Evolutionary conservation across 2,888 invertebrate species (phyloP).

Genomic region (Anaspis maculata): DNA sequence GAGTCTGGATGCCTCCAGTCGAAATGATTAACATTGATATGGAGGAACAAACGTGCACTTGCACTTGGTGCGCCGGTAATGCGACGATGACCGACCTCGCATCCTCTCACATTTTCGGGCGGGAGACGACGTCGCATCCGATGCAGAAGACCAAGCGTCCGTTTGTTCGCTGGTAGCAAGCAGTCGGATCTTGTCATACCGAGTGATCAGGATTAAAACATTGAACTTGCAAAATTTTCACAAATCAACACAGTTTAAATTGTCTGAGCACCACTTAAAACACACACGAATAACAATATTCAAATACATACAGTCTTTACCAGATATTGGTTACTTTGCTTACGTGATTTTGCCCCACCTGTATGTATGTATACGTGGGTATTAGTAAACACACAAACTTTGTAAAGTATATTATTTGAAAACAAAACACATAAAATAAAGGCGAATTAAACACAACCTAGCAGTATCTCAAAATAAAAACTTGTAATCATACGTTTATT

Average conservation of each 20-base stretch:
- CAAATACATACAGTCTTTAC: constrained; percentile 45
- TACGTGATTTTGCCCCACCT: constrained; percentile 46
- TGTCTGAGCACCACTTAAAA: constrained; percentile 44
- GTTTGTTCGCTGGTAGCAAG: constrained; percentile 31
- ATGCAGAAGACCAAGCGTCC: constrained; percentile 9
- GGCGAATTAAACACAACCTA: constrained; percentile 38
- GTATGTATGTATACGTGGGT: constrained; percentile 45
- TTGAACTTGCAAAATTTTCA: constrained; percentile 43
- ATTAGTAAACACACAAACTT: constrained; percentile 43
- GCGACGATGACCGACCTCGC: constrained; percentile 2
- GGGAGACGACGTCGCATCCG: too few relatives aligned
- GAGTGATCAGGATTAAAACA: constrained; percentile 40
- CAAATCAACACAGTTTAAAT: constrained; percentile 43
- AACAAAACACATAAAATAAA: constrained; percentile 35
- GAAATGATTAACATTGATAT: constrained; percentile 17
- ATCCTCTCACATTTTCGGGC: constrained; percentile 4
- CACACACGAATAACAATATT: constrained; percentile 44
- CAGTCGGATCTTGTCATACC: constrained; percentile 39
- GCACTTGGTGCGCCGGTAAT: constrained; percentile 6
- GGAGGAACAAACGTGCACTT: constrained; percentile 14
- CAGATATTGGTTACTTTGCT: constrained; percentile 44
- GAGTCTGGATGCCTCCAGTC: constrained; percentile 29
- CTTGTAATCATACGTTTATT: constrained; percentile 32
- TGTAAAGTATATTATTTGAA: constrained; percentile 28
- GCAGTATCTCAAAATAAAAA: constrained; percentile 35